Evolutionary conservation across 2,113 vertebrate genomes (phyloP).

Genomic region (Myotis brandtii): DNA sequence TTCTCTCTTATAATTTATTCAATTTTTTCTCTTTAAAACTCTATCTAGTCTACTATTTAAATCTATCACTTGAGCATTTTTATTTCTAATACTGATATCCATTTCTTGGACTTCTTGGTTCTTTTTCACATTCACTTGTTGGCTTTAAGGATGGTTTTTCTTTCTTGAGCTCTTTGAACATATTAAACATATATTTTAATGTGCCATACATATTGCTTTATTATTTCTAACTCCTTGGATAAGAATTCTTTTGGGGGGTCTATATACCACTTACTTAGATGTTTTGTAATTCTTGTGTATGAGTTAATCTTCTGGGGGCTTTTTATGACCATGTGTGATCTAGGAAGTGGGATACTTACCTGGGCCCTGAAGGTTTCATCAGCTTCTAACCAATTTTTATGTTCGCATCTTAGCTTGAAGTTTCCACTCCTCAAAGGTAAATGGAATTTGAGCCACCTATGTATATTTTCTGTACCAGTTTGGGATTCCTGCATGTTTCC

Average conservation of each 20-base stretch:
- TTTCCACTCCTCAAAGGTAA: background rate
- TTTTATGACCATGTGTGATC: background rate
- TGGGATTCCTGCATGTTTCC: background rate
- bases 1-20: constrained; percentile 4
- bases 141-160: background rate
- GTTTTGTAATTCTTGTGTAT: constrained; percentile 2
- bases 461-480: background rate
- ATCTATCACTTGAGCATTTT: constrained; percentile 15
- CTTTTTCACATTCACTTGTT: constrained; percentile 24
- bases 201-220: background rate
- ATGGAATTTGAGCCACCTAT: background rate
- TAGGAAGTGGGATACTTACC: background rate
- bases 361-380: constrained; percentile 16
- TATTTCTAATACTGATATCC: constrained; percentile 17
- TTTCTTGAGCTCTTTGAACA: constrained; percentile 30
- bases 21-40: background rate
- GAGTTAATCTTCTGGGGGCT: background rate
- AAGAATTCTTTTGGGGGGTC: background rate
- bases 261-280: background rate
- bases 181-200: constrained; percentile 42
- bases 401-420: constrained; percentile 40
- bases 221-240: constrained; percentile 24
- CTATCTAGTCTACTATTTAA: background rate
- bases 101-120: background rate
- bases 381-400: constrained; percentile 14